Percentiles rank a stretch among this genome's conserved stretches.
phyloP scores from a whole-genome alignment of 2,113 vertebrate species.

The Rynchops niger region DNA sequence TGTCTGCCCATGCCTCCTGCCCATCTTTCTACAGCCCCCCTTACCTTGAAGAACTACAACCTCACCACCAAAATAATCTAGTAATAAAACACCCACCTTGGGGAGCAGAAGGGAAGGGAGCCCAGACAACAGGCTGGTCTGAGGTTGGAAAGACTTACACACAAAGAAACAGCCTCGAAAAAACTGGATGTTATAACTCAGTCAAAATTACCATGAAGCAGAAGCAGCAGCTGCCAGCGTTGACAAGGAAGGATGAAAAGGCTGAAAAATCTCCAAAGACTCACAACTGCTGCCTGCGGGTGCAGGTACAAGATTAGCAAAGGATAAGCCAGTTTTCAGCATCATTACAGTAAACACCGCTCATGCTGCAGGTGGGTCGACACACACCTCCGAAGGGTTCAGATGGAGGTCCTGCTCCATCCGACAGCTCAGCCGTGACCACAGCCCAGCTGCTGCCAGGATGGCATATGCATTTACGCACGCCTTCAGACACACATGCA shows the following conservation, averaged over 20 bases:
- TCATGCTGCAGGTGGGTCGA: not conserved
- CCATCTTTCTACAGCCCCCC: not conserved
- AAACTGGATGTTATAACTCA: not conserved
- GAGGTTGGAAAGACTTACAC: not conserved
- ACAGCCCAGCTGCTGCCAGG: not conserved
- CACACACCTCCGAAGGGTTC: accelerated
- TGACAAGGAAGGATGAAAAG: not conserved
- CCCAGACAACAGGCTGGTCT: not conserved
- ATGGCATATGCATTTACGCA: not conserved
- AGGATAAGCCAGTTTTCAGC: not conserved
- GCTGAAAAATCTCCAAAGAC: not conserved
- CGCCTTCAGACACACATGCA: accelerated
- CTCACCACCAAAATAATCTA: not conserved
- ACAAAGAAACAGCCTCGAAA: not conserved
- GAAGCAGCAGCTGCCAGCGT: not conserved
- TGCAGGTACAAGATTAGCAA: not conserved
- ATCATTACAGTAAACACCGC: not conserved
- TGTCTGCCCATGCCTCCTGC: not conserved
- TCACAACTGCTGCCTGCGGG: not conserved
- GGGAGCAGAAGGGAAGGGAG: not conserved
- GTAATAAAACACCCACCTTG: not conserved
- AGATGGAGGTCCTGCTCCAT: not conserved
- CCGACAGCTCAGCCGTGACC: not conserved
- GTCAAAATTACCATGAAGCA: not conserved
- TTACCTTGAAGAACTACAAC: not conserved